phyloP scores from a whole-genome alignment of 2,797 vertebrate genomes.

The Salmo trutta region DNA sequence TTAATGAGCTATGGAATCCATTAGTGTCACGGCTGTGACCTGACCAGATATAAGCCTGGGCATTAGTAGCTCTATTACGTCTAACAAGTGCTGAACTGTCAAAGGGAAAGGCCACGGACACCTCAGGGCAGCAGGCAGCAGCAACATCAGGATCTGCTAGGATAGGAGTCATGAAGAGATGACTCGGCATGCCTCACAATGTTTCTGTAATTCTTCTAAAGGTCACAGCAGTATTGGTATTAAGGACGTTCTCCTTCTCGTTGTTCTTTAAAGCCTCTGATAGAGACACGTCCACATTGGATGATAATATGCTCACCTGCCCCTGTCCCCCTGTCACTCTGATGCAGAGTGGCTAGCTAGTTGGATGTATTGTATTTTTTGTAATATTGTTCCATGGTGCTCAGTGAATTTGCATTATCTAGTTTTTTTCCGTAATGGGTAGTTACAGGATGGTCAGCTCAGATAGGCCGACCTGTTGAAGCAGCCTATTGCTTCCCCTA shows the following conservation, averaged over 20 bases:
- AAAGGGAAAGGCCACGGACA: conserved; percentile 38
- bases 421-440: too few relatives aligned
- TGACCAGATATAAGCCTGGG: conserved; percentile 36
- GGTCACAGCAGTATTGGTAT: conserved; percentile 55
- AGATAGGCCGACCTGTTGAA: not conserved
- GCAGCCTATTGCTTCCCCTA: not conserved
- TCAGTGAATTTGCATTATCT: not conserved
- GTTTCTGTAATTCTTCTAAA: conserved; percentile 47
- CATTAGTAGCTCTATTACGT: conserved; percentile 21
- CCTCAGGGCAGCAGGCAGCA: conserved; percentile 24
- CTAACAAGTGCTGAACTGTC: conserved; percentile 51
- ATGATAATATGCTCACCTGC: conserved; percentile 41
- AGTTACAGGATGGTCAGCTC: too few relatives aligned
- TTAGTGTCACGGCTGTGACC: conserved; percentile 49
- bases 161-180: conserved; percentile 23
- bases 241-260: conserved; percentile 33
- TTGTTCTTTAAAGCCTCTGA: conserved; percentile 42
- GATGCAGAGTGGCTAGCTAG: conserved; percentile 3
- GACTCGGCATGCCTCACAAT: conserved; percentile 18
- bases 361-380: not conserved
- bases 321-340: not conserved
- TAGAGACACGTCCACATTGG: conserved; percentile 47
- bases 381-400: not conserved
- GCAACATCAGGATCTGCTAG: conserved; percentile 12
- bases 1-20: conserved; percentile 47